A percentile compares a stretch with the other conserved stretches of the same genome.
phyloP scores from a whole-genome alignment of 2,797 vertebrate species.

The Ptychobarbus kaznakovi region DNA sequence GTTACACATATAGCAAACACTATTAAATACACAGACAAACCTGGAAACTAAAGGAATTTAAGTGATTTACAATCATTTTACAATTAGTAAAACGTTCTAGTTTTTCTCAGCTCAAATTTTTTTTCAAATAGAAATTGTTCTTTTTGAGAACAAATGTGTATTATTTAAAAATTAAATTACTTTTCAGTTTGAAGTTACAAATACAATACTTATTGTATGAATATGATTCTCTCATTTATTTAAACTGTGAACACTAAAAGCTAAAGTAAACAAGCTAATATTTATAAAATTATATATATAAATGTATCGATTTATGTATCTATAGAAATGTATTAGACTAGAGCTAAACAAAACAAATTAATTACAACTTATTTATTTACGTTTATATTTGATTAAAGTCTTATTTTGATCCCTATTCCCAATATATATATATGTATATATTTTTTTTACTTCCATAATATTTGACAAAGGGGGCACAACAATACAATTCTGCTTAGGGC shows the following conservation, averaged over 20 bases:
- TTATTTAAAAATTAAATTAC: neutral
- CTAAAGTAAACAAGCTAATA: neutral
- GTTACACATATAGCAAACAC: neutral
- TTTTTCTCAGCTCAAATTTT: neutral
- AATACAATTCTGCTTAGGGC: too few relatives aligned
- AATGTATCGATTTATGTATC: too few relatives aligned
- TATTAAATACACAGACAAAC: neutral
- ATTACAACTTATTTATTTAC: too few relatives aligned
- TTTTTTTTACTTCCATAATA: too few relatives aligned
- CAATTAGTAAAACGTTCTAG: neutral
- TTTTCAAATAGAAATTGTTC: too few relatives aligned
- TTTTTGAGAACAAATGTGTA: neutral
- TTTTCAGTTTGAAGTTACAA: neutral
- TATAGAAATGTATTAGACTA: too few relatives aligned
- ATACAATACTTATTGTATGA: neutral
- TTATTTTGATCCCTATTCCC: too few relatives aligned
- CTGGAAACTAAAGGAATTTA: neutral
- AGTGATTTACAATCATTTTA: neutral
- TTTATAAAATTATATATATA: neutral
- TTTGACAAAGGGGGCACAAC: too few relatives aligned
- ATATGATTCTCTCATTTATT: neutral
- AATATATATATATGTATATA: too few relatives aligned
- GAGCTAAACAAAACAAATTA: too few relatives aligned
- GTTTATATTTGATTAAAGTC: too few relatives aligned
- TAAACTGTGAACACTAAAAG: neutral